Conservation (phyloP, 2,888 invertebrate genomes). For the Boloria euphrosyne region DNA sequence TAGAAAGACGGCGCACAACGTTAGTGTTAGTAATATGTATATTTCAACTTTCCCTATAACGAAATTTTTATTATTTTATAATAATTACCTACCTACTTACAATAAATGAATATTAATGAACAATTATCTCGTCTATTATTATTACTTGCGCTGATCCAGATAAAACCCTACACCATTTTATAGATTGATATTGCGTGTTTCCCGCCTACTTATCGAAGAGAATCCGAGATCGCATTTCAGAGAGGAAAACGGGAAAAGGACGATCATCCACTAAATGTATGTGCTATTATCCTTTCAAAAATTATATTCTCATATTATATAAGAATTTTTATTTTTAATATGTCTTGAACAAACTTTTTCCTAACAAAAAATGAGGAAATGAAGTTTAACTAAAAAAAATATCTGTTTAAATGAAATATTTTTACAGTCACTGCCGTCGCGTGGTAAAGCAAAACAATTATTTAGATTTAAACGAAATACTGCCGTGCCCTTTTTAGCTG, state of each 20-base stretch:
- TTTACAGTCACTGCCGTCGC: too few species aligned
- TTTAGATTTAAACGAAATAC: too few species aligned
- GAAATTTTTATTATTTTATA: neutral
- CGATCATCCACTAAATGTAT: slow-evolving; percentile 4
- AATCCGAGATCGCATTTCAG: slow-evolving; percentile 30
- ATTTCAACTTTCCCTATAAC: too few species aligned
- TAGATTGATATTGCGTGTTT: slow-evolving; percentile 35
- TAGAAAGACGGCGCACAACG: too few species aligned
- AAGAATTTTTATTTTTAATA: too few species aligned
- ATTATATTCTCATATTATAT: too few species aligned
- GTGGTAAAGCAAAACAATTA: too few species aligned
- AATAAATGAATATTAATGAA: slow-evolving; percentile 19
- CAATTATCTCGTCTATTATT: slow-evolving; percentile 24
- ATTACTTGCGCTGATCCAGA: slow-evolving; percentile 26
- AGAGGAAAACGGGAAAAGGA: slow-evolving; percentile 22
- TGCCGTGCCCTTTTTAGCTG: too few species aligned
- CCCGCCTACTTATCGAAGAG: slow-evolving; percentile 18
- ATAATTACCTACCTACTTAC: neutral
- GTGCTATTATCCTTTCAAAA: neutral
- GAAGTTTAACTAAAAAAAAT: too few species aligned
- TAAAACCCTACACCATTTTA: slow-evolving; percentile 29
- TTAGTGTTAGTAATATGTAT: too few species aligned
- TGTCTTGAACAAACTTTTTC: too few species aligned
- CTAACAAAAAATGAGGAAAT: too few species aligned
- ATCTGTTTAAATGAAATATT: neutral